Evolutionary conservation across 2,888 invertebrate genomes (phyloP), one percentile per base, ranked within the genome.

Genomic region (Nesidiocoris tenuis): DNA sequence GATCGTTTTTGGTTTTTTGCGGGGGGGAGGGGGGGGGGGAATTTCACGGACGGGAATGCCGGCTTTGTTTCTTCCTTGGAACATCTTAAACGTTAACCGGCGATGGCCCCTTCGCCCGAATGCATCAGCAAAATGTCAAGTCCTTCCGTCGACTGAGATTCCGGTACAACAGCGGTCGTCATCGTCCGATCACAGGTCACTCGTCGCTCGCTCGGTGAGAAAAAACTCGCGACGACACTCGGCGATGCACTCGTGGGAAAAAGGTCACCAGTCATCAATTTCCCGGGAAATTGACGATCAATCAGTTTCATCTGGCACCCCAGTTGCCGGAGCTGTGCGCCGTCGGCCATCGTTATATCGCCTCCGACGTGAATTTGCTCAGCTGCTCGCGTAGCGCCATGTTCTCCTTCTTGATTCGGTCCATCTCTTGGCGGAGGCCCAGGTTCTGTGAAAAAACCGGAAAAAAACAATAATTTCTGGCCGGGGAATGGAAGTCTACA

Each of bases 351-450:
- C 68, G 78, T 76, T 79, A 79, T 77, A 79, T 78, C 64, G 72
- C 54, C 22, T 78, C 78, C 59, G 79, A 77, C 19, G 81, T 80
- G 78, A 90, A 93, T 87, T 94, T 94, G 83, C 93, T 90, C 86
- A 94, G 87, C 87, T 93, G 93, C 85, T 94, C 93, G 84, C 94
- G 91, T 84, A 94, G 87, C 85, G 93, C 89, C 87, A 92, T 89
- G 84, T 94, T 94, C 86, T 94, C 94, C 86, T 94, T 94, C 88
- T 94, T 94, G 85, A 94, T 88, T 86, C 93, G 89, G 86, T 95
- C 94, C 84, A 94, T 87, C 85, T 95, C 94, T 87, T 93, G 93
- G 83, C 94, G 91, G 84, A 95, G 87, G 83, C 92, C 92, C 88
- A 93, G 89, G 83, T 94, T 95, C 94, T 94, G 87, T 68, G 12